A percentile compares a stretch with the other conserved stretches of the same genome.
Evolutionary conservation across 2,888 invertebrate genomes (phyloP).

Genomic region (Trachelus iudaicus): DNA sequence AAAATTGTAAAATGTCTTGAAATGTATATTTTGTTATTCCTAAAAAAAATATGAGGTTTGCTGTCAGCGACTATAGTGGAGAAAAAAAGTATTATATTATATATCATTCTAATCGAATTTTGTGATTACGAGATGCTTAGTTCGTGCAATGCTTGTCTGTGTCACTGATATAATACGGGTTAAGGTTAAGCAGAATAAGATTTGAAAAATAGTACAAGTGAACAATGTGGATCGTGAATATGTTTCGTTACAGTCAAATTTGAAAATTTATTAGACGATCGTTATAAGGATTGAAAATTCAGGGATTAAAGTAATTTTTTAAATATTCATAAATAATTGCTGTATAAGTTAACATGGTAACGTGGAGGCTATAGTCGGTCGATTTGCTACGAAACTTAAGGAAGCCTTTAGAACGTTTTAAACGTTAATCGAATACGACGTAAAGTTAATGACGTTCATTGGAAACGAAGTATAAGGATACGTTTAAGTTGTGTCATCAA

Average conservation of each 20-base stretch:
- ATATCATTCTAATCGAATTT: background rate
- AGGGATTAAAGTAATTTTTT: background rate
- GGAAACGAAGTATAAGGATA: background rate
- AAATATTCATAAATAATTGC: background rate
- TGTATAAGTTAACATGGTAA: background rate
- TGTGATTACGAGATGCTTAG: background rate
- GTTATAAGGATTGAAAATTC: background rate
- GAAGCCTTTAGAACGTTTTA: background rate
- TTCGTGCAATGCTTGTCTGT: background rate
- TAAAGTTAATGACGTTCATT: background rate
- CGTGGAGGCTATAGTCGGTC: background rate
- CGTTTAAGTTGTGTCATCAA: background rate
- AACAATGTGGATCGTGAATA: too few relatives aligned
- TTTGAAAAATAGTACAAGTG: too few relatives aligned
- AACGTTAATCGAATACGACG: background rate
- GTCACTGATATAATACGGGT: too few relatives aligned
- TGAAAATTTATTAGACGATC: background rate
- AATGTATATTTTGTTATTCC: background rate
- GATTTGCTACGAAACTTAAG: background rate
- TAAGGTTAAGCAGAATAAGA: too few relatives aligned
- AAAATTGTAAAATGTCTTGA: background rate
- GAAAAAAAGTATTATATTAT: background rate
- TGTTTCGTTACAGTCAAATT: background rate
- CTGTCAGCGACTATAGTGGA: background rate
- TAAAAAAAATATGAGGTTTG: background rate